Base-by-base conservation (phyloP, 1,140 invertebrate genomes). In the Riptortus pedestris region DNA sequence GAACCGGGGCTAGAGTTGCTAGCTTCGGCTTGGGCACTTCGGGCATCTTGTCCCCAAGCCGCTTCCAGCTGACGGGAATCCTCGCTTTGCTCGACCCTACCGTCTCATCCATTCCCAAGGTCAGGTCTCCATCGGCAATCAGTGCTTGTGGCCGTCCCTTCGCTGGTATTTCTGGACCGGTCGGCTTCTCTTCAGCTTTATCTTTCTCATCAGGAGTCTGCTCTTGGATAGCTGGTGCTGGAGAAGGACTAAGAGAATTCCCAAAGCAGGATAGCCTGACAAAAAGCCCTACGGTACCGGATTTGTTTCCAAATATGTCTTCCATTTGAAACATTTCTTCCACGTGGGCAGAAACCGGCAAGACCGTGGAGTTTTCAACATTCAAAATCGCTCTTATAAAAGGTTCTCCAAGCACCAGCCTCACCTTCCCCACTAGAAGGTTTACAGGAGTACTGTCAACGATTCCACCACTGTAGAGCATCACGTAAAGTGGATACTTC, bases 211-310 rank as follows among this genome's bases (percentile, higher is more conserved):
- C n/a, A n/a, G n/a, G n/a, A n/a, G n/a, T n/a, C n/a, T n/a, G n/a
- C 5, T 7, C 31, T 38, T 5, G 31, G 31, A 38, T 38, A 7
- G 5, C 31, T 38, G 5, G 5, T 38, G 31, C 31, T 38, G 31
- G 31, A 5, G 31, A 14, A 38, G 5, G 31, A 38, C 31, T 14
- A 5, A 38, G 5, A 7, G 31, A 38, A 16, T 26, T 59, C 5
- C 65, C 65, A 20, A 66, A 66, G 62, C 65, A 66, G 11, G 43
- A 62, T 18, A 66, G 47, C 16, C 59, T 51, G 11, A 66, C 11
- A 47, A 60, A 58, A n/a, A 66, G 27, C 9, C 18, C 18, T 16
- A 66, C 31, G 2, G 24, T 3, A 7, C 65, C 65, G 14, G 51
- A 24, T 31, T 27, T 20, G 9, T 66, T 48, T 14, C 59, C 58